Percentiles rank a stretch among this genome's conserved stretches.
Conservation (phyloP, 2,113 vertebrate genomes). For the Calidris pugnax region DNA sequence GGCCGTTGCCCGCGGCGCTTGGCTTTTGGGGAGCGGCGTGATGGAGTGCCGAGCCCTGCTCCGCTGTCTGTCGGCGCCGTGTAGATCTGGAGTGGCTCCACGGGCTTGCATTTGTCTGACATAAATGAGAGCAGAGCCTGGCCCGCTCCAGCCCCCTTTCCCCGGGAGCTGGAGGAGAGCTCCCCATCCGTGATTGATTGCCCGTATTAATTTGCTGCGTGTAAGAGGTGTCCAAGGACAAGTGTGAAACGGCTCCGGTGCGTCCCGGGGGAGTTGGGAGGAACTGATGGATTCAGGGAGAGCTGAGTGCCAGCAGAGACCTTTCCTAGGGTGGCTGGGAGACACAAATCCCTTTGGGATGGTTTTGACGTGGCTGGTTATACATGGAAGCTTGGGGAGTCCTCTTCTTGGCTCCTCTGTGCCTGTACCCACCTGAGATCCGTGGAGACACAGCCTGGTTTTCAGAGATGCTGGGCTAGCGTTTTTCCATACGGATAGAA, state of each 20-base stretch:
- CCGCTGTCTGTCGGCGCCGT: background rate
- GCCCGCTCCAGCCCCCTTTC: constrained; percentile 9
- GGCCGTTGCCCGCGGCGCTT: background rate
- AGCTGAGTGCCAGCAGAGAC: background rate
- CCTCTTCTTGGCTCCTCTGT: background rate
- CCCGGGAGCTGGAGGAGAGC: constrained; percentile 13
- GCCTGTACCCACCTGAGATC: background rate
- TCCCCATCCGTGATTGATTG: constrained; percentile 33
- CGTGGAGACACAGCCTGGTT: background rate
- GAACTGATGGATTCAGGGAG: background rate
- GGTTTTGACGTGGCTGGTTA: background rate
- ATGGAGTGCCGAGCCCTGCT: constrained; percentile 7
- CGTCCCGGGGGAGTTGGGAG: background rate
- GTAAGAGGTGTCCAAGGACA: constrained; percentile 42
- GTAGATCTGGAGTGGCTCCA: constrained; percentile 39
- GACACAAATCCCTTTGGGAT: background rate
- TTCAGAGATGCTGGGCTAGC: background rate
- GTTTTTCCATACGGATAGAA: background rate
- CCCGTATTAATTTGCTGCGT: constrained; percentile 17
- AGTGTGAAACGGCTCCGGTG: background rate
- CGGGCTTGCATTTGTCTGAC: constrained; percentile 40
- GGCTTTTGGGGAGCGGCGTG: background rate
- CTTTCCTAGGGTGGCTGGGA: background rate
- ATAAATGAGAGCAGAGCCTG: constrained; percentile 47
- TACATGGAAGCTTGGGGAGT: background rate